These are phyloP conservation scores for Chrysochloris asiatica DNA, from an alignment of 2,113 vertebrate species.

Conservation along the genomic window DNA sequence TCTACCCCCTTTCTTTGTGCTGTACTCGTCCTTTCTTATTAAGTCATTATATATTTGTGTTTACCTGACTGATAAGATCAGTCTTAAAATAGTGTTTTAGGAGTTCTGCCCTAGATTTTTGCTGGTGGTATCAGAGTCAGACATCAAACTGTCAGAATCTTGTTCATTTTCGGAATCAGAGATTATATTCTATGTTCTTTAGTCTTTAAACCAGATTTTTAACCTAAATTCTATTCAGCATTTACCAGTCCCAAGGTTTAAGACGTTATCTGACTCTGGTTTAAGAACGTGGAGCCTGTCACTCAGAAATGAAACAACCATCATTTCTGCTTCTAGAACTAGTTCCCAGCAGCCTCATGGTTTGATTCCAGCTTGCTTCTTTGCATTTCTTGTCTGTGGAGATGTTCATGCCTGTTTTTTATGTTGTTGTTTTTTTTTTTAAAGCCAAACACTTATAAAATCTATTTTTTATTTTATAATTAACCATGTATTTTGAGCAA, in stretches of 20 bases:
- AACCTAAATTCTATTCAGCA: not conserved
- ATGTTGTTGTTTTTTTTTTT: conserved; percentile 40
- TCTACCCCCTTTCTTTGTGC: not conserved
- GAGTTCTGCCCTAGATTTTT: not conserved
- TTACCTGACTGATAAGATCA: not conserved
- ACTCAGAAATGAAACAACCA: not conserved
- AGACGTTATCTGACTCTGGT: not conserved
- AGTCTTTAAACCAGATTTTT: too few relatives aligned
- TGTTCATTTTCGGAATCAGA: not conserved
- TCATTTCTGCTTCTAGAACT: not conserved
- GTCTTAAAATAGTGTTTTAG: not conserved
- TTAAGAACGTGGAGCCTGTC: not conserved
- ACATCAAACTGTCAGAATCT: not conserved
- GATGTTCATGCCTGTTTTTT: not conserved
- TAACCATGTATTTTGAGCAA: not conserved
- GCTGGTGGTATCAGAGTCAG: not conserved
- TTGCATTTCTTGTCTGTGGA: not conserved
- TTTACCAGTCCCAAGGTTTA: not conserved
- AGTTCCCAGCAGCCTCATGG: not conserved
- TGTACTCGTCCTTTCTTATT: not conserved
- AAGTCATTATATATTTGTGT: not conserved
- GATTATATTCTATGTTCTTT: not conserved
- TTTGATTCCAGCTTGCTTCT: not conserved
- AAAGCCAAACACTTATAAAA: not conserved
- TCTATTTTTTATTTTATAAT: not conserved